phyloP scores from a whole-genome alignment of 2,888 invertebrate species.

The Pherbina coryleti region DNA sequence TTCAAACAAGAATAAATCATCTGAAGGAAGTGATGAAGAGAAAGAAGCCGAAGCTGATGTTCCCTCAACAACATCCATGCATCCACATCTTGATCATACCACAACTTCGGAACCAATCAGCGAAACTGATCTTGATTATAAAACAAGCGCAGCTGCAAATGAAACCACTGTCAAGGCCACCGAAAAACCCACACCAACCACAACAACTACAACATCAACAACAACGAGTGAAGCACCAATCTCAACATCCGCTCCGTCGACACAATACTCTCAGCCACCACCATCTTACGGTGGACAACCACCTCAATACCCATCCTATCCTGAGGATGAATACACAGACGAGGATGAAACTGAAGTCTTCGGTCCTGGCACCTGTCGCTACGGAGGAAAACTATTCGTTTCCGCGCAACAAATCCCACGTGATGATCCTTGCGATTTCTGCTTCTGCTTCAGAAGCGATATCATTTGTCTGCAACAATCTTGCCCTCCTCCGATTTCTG shows the following conservation, averaged over 20 bases:
- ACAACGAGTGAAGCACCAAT: constrained; percentile 47
- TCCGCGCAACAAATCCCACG: constrained; percentile 95
- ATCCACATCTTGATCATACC: constrained; percentile 59
- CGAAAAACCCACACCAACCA: constrained; percentile 38
- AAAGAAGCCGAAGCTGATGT: constrained; percentile 45
- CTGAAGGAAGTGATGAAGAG: constrained; percentile 37
- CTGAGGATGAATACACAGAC: constrained; percentile 75
- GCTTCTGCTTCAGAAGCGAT: constrained; percentile 96
- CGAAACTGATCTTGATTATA: background rate
- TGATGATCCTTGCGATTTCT: constrained; percentile 95
- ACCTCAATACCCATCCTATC: constrained; percentile 64
- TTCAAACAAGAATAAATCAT: constrained; percentile 45
- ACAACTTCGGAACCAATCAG: constrained; percentile 23
- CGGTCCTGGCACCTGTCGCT: constrained; percentile 91
- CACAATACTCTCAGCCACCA: constrained; percentile 59
- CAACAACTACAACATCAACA: constrained; percentile 46
- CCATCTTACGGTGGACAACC: constrained; percentile 60
- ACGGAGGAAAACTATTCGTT: constrained; percentile 92
- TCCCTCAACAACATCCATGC: constrained; percentile 52
- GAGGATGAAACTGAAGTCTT: constrained; percentile 82
- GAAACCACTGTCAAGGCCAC: background rate
- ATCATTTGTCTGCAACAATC: constrained; percentile 96
- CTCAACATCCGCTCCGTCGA: constrained; percentile 52
- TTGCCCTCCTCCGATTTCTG: constrained; percentile 93
- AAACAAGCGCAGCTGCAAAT: constrained; percentile 25